Base-by-base conservation (phyloP, 2,888 invertebrate genomes). In the Pollenia griseotomentosa region DNA sequence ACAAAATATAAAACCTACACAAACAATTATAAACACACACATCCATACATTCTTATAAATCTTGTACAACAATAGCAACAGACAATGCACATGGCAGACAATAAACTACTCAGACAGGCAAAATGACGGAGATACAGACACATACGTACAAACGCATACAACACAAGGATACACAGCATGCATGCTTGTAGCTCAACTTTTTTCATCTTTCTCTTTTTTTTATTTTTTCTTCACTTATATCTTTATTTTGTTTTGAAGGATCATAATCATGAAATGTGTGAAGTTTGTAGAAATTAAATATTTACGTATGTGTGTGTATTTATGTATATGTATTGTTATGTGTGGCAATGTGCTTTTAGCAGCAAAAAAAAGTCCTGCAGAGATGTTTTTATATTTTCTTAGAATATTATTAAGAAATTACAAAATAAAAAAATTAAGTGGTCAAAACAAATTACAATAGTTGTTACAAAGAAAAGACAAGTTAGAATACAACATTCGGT, bases 1-100 rank as follows among this genome's bases (percentile, higher is more conserved):
- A 84, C 73, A 87, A 78, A 78, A 78, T 44, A 73, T 33, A 63
- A 73, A 79, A 51, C 57, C 33, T 33, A 33, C 33, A 33, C 33
- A 33, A 33, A 33, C 33, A 33, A 33, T 33, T 33, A 6, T 33
- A 33, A 33, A 0, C 33, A 33, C 33, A 33, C 33, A 33, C 33
- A 74, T 16, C 42, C 4, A 51, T 14, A 68, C 1, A 68, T n/a
- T 33, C 42, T 75, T 53, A n/a, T 9, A 12, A 63, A 75, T n/a
- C 48, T 75, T 12, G 33, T 33, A 73, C 10, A 40, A 71, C 65
- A 78, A 77, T 33, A 57, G 73, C 44, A 79, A 74, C 66, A 81
- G 65, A 77, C 71, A 77, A 66, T 68, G 42, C 14, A 59, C n/a
- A 66, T 65, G 23, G 16, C 61, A 83, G 65, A 82, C 71, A 77